Conservation (phyloP, 1,140 invertebrate species). For the Macrocentrus cingulum region DNA sequence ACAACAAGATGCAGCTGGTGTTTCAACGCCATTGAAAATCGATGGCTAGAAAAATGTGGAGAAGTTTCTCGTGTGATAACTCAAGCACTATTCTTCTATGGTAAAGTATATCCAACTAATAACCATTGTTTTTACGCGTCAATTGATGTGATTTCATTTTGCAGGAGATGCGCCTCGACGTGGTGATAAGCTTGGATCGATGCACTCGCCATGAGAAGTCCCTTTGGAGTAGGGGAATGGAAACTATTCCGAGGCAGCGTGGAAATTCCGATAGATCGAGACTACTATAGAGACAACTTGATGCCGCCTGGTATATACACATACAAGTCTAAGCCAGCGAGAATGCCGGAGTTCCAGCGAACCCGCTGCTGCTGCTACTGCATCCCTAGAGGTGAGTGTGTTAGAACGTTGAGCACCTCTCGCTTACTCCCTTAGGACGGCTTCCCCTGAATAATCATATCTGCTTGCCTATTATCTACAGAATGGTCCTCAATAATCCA, state of each 20-base stretch:
- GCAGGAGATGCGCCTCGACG: no score
- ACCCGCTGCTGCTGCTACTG: background rate
- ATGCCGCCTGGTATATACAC: background rate
- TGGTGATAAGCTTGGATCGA: background rate
- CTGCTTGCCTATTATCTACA: constrained; percentile 1
- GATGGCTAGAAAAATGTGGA: no score
- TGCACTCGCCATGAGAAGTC: background rate
- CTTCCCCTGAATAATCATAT: constrained; percentile 5
- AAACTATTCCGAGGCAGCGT: constrained; percentile 28
- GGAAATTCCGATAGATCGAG: constrained; percentile 27
- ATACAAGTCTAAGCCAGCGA: constrained; percentile 6
- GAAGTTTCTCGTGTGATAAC: background rate
- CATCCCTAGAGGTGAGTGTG: constrained; percentile 8
- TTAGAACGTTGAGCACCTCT: background rate
- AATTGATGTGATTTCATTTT: no score
- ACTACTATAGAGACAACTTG: background rate
- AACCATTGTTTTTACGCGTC: no score
- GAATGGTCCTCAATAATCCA: background rate
- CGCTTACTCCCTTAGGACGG: constrained; percentile 3
- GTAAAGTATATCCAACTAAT: no score
- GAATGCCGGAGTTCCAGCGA: constrained; percentile 15
- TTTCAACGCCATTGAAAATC: no score
- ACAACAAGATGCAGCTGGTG: background rate
- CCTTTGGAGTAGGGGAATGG: constrained; percentile 4
- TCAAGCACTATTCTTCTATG: no score